Base-by-base conservation (phyloP, 2,113 vertebrate species). In the Petroica traversi region DNA sequence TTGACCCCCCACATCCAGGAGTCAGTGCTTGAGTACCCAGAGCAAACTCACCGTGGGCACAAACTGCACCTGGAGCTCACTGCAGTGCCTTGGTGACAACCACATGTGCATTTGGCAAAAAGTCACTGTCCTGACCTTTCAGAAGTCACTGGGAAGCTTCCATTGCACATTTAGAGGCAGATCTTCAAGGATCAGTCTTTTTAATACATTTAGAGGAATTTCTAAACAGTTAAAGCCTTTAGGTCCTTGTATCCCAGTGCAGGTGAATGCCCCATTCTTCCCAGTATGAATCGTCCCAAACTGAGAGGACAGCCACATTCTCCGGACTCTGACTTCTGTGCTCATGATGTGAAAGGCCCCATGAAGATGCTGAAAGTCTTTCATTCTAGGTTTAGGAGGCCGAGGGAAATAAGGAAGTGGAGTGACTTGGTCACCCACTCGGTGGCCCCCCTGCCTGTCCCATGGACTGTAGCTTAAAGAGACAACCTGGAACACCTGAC, bases 31-130 rank as follows among this genome's bases (percentile, higher is more conserved):
- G 6, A 10, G 29, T 51, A 34, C 26, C 43, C 71, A 73, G 20
- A 77, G 58, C 16, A 69, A 81, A 63, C 19, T 15, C 64, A 58
- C 4, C 7, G 34, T 11, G 6, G 2, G 43, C 31, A 61, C 66
- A 57, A 34, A 52, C 33, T 12, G 14, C 61, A 40, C 34, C 11
- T 23, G 46, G 36, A 72, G 43, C n/a, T 85, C 82, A 22, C 36
- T 14, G 40, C 18, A 73, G 62, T 2, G 4, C n/a, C 17, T 43
- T 0, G 0, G 54, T 46, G n/a, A 69, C 36, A 86, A 36, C 13
- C 8, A 25, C 14, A n/a, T 0, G 0, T 5, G 9, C 8, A 5
- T 57, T 9, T 68, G 36, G 51, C 45, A 69, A 83, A 64, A 55
- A 57, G 49, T 57, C 59, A 20, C 43, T 23, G 11, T 18, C 0